phyloP scores from a whole-genome alignment of 1,140 invertebrate genomes.

The Palaemon carinicauda region DNA sequence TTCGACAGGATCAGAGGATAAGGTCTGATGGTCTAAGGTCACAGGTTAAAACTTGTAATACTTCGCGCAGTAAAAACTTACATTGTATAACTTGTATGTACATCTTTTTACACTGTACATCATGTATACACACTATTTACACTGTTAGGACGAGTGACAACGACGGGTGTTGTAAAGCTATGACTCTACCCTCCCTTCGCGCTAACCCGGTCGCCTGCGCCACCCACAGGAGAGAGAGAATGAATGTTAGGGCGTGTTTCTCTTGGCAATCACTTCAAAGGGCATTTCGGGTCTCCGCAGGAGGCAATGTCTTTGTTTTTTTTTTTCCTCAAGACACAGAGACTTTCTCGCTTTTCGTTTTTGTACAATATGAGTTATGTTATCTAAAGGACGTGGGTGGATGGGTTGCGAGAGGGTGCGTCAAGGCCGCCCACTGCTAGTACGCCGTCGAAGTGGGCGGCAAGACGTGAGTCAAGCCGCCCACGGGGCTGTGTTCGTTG shows the following conservation, averaged over 20 bases:
- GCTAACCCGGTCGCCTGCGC: not conserved
- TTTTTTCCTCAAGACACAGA: no score
- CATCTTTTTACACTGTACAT: conserved; percentile 48
- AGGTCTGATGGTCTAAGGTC: not conserved
- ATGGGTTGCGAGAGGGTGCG: not conserved
- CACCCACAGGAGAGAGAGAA: not conserved
- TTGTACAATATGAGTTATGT: no score
- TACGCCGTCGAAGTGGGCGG: conserved; percentile 48
- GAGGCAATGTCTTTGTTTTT: no score
- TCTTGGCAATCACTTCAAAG: no score
- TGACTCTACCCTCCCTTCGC: not conserved
- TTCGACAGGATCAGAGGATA: not conserved
- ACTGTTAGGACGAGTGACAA: conserved; percentile 22
- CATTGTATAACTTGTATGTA: conserved; percentile 40
- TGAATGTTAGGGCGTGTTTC: not conserved
- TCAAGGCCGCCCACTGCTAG: conserved; percentile 22
- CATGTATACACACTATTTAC: conserved; percentile 43
- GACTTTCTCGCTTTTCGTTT: no score
- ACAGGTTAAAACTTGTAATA: not conserved
- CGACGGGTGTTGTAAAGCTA: no score
- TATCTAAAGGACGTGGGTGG: no score
- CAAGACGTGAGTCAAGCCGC: conserved; percentile 65
- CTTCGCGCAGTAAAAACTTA: conserved; percentile 49
- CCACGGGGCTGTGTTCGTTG: conserved; percentile 70
- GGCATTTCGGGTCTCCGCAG: no score